Evolutionary conservation across 2,797 vertebrate genomes (phyloP).

Genomic region (Gallirallus australis): DNA sequence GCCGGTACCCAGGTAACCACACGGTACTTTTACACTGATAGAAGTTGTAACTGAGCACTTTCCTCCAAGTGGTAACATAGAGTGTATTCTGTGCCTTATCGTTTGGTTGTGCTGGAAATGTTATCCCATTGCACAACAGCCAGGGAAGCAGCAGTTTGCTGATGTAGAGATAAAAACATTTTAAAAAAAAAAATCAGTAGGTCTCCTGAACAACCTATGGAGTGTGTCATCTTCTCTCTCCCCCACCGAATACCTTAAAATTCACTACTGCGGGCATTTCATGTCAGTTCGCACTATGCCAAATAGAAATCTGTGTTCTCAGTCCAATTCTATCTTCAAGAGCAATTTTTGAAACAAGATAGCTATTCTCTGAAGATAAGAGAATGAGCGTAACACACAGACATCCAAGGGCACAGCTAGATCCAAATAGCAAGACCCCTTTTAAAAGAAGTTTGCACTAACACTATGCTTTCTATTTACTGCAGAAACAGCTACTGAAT

Average conservation of each 20-base stretch:
- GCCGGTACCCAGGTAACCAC: accelerated
- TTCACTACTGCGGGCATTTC: not conserved
- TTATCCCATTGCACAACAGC: not conserved
- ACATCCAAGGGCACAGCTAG: not conserved
- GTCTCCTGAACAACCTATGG: not conserved
- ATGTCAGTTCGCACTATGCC: not conserved
- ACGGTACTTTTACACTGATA: not conserved
- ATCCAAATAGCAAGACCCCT: not conserved
- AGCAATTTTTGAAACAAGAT: not conserved
- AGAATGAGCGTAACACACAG: not conserved
- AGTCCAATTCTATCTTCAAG: not conserved
- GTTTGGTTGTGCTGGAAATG: not conserved
- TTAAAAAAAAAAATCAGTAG: not conserved
- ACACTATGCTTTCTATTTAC: not conserved
- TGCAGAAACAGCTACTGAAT: not conserved
- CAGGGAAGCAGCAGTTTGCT: not conserved
- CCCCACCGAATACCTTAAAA: not conserved
- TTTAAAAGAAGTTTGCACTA: not conserved
- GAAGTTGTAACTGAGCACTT: not conserved
- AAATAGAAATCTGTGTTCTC: not conserved
- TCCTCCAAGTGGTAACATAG: not conserved
- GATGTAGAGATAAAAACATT: not conserved
- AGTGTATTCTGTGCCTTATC: not conserved
- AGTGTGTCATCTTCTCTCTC: not conserved
- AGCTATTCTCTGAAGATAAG: not conserved